phyloP scores from a whole-genome alignment of 2,888 invertebrate genomes.

The Himalopsyche kuldschensis region DNA sequence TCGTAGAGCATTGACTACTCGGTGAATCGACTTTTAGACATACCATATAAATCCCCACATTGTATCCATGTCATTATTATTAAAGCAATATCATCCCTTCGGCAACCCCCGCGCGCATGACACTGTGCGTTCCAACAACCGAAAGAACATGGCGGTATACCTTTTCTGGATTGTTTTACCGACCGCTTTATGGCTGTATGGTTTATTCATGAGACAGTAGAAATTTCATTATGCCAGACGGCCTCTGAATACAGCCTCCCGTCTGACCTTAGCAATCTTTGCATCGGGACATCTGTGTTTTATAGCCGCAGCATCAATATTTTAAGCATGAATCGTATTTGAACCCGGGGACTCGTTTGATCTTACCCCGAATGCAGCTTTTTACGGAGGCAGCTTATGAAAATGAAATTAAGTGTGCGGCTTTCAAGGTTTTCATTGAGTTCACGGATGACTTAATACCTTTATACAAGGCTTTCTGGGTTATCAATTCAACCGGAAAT shows the following conservation, averaged over 20 bases:
- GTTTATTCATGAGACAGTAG: conserved; percentile 22
- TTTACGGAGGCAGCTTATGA: not conserved
- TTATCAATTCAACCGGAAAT: not conserved
- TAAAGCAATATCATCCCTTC: too few relatives aligned
- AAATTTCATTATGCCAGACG: conserved; percentile 15
- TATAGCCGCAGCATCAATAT: not conserved
- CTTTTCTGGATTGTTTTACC: conserved; percentile 15
- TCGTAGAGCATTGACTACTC: too few relatives aligned
- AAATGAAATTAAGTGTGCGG: not conserved
- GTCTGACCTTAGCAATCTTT: conserved; percentile 9
- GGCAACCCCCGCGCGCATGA: not conserved
- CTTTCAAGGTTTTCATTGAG: not conserved
- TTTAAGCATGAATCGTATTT: not conserved
- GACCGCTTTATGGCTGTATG: conserved; percentile 11
- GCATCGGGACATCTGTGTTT: conserved; percentile 16
- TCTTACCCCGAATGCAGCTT: not conserved
- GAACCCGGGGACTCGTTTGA: not conserved
- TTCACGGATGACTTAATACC: not conserved
- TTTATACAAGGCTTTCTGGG: not conserved
- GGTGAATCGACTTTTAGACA: too few relatives aligned
- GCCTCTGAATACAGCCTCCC: not conserved
- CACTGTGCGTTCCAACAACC: not conserved
- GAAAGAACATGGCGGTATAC: not conserved
- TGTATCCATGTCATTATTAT: too few relatives aligned
- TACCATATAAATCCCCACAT: too few relatives aligned